phyloP scores from a whole-genome alignment of 2,113 vertebrate species.

The Amblyornis subalaris region DNA sequence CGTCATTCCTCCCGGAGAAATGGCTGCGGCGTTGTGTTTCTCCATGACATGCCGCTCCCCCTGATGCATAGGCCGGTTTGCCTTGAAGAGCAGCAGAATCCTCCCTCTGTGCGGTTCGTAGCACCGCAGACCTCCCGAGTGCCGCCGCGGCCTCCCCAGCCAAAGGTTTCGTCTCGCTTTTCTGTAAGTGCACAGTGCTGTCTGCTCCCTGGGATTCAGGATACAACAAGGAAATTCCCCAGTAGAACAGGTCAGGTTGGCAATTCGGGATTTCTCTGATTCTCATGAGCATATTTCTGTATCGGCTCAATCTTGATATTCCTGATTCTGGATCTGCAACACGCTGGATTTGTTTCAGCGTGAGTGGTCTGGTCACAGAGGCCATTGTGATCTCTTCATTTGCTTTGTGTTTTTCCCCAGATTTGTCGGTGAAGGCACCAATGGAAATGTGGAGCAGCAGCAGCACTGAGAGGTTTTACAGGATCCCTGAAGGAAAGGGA shows the following conservation, averaged over 20 bases:
- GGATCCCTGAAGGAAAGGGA: slow-evolving; percentile 85
- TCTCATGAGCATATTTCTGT: background rate
- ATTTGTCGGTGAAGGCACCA: background rate
- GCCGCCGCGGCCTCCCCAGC: background rate
- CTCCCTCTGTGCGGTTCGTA: background rate
- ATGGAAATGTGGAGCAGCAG: slow-evolving; percentile 69
- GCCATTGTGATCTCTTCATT: background rate
- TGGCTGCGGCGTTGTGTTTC: background rate
- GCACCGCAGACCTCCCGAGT: background rate
- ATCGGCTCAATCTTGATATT: background rate
- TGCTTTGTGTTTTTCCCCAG: background rate
- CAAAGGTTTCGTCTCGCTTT: background rate
- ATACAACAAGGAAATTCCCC: background rate
- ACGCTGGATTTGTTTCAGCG: accelerated
- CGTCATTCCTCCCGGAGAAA: background rate
- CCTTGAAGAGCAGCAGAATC: background rate
- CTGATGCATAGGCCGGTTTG: background rate
- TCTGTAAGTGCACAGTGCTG: background rate
- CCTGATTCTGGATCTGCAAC: background rate
- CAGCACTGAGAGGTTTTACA: slow-evolving; percentile 56
- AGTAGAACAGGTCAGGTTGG: background rate
- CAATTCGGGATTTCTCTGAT: background rate
- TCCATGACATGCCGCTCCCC: background rate
- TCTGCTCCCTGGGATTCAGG: background rate
- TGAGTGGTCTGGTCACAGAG: background rate